Conservation (phyloP, 2,888 invertebrate species). For the Mamestra brassicae region DNA sequence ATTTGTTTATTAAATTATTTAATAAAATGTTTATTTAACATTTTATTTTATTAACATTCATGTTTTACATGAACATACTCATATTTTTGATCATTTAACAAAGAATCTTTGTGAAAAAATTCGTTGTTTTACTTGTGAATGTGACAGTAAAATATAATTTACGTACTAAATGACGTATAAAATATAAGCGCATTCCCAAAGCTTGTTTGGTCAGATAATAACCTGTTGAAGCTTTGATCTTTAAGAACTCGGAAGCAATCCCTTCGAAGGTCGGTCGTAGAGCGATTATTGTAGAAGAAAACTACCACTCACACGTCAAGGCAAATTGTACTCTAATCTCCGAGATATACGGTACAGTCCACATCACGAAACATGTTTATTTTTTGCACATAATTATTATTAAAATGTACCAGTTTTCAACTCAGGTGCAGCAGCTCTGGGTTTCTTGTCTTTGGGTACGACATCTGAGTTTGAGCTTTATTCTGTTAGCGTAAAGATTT, state of each 20-base stretch:
- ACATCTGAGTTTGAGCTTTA: constrained; percentile 50
- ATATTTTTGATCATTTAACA: background rate
- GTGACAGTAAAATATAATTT: constrained; percentile 7
- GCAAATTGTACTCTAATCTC: constrained; percentile 51
- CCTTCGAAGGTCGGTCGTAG: constrained; percentile 74
- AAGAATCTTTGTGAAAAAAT: background rate
- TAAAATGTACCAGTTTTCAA: constrained; percentile 65
- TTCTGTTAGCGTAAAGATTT: constrained; percentile 16
- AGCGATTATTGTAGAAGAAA: constrained; percentile 58
- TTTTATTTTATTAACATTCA: no score
- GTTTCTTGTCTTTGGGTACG: constrained; percentile 22
- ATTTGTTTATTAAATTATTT: background rate
- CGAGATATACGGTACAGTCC: constrained; percentile 29
- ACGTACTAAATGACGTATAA: constrained; percentile 7
- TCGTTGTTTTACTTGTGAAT: background rate
- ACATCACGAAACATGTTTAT: constrained; percentile 18
- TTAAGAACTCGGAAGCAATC: constrained; percentile 79
- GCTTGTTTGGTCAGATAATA: constrained; percentile 53
- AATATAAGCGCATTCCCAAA: constrained; percentile 41
- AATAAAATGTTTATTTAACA: background rate
- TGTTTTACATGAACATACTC: no score
- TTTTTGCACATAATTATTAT: constrained; percentile 53
- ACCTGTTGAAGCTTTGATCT: constrained; percentile 67
- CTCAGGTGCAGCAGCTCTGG: constrained; percentile 56
- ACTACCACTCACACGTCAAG: constrained; percentile 38